Percentiles rank a stretch among this genome's conserved stretches.
Conservation (phyloP, 2,113 vertebrate species). For the Ptilorrhoa leucosticta region DNA sequence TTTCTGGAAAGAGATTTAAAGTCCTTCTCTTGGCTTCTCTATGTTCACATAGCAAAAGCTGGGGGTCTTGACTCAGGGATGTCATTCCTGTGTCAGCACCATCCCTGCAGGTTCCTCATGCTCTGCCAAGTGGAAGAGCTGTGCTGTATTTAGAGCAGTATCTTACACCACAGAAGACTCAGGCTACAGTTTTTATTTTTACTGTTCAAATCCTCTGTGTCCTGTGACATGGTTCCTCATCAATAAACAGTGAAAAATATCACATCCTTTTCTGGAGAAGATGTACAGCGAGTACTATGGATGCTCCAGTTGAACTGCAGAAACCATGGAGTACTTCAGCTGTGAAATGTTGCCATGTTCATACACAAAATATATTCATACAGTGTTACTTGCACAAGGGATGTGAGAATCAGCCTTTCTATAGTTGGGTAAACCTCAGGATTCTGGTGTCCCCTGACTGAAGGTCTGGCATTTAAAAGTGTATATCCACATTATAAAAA, state of each 20-base stretch:
- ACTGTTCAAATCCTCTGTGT: background rate
- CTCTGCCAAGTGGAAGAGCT: background rate
- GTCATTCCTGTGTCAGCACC: background rate
- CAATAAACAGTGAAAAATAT: background rate
- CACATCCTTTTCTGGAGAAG: background rate
- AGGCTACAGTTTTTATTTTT: background rate
- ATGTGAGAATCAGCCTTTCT: background rate
- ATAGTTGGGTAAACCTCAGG: background rate
- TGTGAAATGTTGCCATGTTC: background rate
- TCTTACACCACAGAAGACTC: background rate
- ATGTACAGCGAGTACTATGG: background rate
- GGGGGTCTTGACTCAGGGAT: background rate
- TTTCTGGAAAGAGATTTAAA: background rate
- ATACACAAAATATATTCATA: background rate
- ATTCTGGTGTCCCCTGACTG: background rate
- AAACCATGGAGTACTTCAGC: background rate
- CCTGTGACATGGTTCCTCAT: background rate
- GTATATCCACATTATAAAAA: background rate
- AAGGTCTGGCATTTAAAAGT: background rate
- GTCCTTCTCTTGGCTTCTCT: background rate
- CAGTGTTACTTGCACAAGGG: background rate
- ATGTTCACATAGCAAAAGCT: background rate
- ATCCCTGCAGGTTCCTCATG: background rate
- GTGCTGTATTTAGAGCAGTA: background rate
- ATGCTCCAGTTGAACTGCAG: background rate